Evolutionary conservation across 2,113 vertebrate species (phyloP).

Genomic region (Anguilla rostrata): DNA sequence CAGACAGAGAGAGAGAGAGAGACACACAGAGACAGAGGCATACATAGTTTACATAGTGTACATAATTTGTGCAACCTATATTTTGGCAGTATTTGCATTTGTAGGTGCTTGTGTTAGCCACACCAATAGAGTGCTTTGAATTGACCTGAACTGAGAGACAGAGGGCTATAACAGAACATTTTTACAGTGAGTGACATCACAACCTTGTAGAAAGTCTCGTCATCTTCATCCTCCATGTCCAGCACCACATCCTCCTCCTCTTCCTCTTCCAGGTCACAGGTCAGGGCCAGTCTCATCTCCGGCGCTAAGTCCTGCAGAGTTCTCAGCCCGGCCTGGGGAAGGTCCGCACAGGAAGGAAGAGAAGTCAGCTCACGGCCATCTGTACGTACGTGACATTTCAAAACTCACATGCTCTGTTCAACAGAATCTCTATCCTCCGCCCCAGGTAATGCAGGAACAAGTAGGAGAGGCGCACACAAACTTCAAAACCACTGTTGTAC

Average conservation of each 20-base stretch:
- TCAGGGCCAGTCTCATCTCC: constrained; percentile 85
- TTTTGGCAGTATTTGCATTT: no score
- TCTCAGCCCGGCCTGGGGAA: constrained; percentile 78
- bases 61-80: no score
- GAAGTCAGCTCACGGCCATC: not conserved
- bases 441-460: constrained; percentile 1
- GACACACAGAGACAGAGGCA: not conserved
- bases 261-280: constrained; percentile 74
- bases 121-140: no score
- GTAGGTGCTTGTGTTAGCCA: no score
- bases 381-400: no score
- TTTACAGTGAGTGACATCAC: not conserved
- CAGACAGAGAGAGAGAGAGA: not conserved
- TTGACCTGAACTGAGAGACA: no score
- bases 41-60: not conserved
- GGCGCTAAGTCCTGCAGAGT: constrained; percentile 87
- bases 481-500: no score
- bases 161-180: no score
- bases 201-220: constrained; percentile 42
- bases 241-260: constrained; percentile 57
- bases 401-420: no score
- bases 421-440: not conserved
- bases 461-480: not conserved
- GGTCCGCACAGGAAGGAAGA: constrained; percentile 35
- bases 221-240: constrained; percentile 46